Conservation (phyloP, 2,888 invertebrate species). For the Apamea epomidion region DNA sequence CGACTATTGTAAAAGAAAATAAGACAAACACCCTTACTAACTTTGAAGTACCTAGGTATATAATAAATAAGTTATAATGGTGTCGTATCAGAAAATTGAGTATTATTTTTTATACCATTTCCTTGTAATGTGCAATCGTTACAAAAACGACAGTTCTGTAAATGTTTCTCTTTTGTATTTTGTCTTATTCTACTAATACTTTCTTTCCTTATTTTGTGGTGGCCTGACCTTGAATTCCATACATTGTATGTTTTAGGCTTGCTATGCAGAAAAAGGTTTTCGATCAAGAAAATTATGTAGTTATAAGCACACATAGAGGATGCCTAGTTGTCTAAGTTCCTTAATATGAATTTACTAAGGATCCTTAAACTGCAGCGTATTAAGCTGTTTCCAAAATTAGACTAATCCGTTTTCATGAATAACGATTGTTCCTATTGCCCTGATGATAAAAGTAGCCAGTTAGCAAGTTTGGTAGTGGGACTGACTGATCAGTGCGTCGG, state of each 20-base stretch:
- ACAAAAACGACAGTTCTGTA: constrained; percentile 27
- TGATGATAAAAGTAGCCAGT: background rate
- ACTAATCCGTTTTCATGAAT: background rate
- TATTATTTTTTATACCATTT: constrained; percentile 50
- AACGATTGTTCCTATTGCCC: background rate
- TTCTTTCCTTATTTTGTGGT: background rate
- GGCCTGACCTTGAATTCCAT: background rate
- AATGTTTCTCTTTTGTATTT: constrained; percentile 25
- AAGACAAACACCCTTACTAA: background rate
- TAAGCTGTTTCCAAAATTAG: background rate
- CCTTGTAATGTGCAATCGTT: constrained; percentile 24
- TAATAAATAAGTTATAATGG: constrained; percentile 40
- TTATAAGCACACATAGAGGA: background rate
- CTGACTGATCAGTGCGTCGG: background rate
- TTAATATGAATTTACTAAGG: background rate
- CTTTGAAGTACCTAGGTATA: background rate
- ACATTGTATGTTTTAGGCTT: background rate
- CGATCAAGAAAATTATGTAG: background rate
- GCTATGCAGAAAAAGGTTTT: background rate
- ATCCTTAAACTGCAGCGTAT: background rate
- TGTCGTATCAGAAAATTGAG: constrained; percentile 48
- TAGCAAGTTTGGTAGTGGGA: background rate
- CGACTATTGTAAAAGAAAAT: background rate
- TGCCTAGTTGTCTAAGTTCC: background rate
- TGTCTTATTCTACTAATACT: background rate